Conservation (phyloP, 2,797 vertebrate genomes). For the Neosilurus hyrtlii region DNA sequence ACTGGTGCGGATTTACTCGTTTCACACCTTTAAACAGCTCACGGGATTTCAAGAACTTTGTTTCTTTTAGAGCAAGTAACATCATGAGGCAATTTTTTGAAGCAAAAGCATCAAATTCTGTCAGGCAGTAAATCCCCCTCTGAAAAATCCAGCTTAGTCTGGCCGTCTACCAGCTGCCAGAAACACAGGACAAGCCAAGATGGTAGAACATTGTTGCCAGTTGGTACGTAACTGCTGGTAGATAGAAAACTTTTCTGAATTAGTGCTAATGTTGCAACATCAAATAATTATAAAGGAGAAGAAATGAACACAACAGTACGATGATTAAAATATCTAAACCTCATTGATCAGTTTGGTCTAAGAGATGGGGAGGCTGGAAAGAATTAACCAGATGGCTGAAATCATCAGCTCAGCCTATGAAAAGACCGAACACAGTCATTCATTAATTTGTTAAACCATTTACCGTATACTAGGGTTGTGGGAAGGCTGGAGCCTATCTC, state of each 20-base stretch:
- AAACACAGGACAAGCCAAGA: not conserved
- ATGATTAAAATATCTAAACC: not conserved
- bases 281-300: not conserved
- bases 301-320: too few species aligned
- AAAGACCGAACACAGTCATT: not conserved
- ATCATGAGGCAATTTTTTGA: not conserved
- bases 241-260: not conserved
- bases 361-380: not conserved
- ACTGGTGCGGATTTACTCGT: not conserved
- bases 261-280: not conserved
- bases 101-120: conserved; percentile 18
- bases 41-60: not conserved
- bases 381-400: not conserved
- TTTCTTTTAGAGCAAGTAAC: not conserved
- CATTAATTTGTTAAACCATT: too few species aligned
- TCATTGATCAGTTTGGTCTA: not conserved
- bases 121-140: conserved; percentile 18
- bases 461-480: too few species aligned
- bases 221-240: not conserved
- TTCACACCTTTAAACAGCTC: not conserved
- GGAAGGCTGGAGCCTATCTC: too few species aligned
- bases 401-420: not conserved
- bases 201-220: conserved; percentile 2
- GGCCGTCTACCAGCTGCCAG: conserved; percentile 13
- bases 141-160: conserved; percentile 29